Conservation (phyloP, 2,888 invertebrate genomes). For the Lithophane leautieri region DNA sequence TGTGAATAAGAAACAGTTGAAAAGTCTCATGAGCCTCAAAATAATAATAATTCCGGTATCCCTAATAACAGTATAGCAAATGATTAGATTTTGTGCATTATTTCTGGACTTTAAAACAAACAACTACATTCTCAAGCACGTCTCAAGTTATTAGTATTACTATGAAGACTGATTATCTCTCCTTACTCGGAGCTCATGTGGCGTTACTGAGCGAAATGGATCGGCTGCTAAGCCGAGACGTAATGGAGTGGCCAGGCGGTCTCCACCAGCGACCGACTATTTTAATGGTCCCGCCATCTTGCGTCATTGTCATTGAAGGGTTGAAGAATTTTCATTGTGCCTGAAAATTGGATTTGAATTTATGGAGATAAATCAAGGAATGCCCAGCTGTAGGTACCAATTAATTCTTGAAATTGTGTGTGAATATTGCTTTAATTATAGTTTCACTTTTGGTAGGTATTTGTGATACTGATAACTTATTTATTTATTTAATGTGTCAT, state of each 20-base stretch:
- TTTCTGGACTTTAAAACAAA: neutral
- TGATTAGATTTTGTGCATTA: neutral
- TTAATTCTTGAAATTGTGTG: neutral
- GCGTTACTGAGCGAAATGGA: slow-evolving; percentile 34
- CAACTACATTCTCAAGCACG: neutral
- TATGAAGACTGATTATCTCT: slow-evolving; percentile 31
- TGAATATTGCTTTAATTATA: neutral
- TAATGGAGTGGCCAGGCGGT: slow-evolving; percentile 44
- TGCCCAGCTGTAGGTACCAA: neutral
- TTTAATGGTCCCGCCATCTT: slow-evolving; percentile 27
- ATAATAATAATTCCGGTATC: neutral
- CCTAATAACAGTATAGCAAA: neutral
- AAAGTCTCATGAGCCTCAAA: neutral
- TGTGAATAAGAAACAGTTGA: neutral
- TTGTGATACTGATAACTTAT: too few relatives aligned
- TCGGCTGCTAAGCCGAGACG: slow-evolving; percentile 37
- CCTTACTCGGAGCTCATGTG: slow-evolving; percentile 7
- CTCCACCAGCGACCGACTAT: slow-evolving; percentile 11
- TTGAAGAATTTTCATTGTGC: slow-evolving; percentile 30
- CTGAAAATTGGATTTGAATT: slow-evolving; percentile 29
- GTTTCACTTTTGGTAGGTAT: neutral
- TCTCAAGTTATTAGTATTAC: slow-evolving; percentile 31
- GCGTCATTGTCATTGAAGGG: slow-evolving; percentile 18
- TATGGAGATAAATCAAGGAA: slow-evolving; percentile 21
- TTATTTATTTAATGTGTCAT: neutral